These are phyloP conservation scores for Cosmopolites sordidus DNA, from an alignment of 2,888 invertebrate species.

Conservation along the genomic window DNA sequence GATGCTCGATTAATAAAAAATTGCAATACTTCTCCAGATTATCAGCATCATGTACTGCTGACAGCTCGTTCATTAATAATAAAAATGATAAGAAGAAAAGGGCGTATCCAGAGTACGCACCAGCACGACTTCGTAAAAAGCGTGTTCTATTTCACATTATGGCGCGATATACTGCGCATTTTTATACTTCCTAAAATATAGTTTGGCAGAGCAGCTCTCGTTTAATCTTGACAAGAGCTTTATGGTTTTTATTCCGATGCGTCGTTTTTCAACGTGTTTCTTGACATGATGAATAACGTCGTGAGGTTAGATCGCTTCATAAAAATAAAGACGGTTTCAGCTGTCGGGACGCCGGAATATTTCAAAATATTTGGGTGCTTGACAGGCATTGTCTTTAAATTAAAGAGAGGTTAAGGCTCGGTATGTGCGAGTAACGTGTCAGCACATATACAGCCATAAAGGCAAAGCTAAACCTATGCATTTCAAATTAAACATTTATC, in stretches of 20 bases:
- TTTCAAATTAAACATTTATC: no score
- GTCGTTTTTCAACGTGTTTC: constrained; percentile 8
- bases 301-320: constrained; percentile 9
- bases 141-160: constrained; percentile 10
- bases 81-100: no score
- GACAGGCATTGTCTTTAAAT: background rate
- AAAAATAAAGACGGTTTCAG: background rate
- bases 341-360: background rate
- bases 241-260: constrained; percentile 8
- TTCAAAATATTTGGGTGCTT: background rate
- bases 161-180: constrained; percentile 5
- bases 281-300: constrained; percentile 10
- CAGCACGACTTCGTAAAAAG: background rate
- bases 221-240: constrained; percentile 12
- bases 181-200: constrained; percentile 3
- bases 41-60: no score
- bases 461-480: no score
- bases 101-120: no score
- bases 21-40: no score
- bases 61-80: no score
- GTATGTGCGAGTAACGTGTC: no score
- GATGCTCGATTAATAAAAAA: no score
- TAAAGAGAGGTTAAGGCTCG: no score
- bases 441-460: no score
- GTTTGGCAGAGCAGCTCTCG: constrained; percentile 5